These are phyloP conservation scores for Plusia festucae DNA, from an alignment of 2,888 invertebrate genomes.

Conservation along the genomic window DNA sequence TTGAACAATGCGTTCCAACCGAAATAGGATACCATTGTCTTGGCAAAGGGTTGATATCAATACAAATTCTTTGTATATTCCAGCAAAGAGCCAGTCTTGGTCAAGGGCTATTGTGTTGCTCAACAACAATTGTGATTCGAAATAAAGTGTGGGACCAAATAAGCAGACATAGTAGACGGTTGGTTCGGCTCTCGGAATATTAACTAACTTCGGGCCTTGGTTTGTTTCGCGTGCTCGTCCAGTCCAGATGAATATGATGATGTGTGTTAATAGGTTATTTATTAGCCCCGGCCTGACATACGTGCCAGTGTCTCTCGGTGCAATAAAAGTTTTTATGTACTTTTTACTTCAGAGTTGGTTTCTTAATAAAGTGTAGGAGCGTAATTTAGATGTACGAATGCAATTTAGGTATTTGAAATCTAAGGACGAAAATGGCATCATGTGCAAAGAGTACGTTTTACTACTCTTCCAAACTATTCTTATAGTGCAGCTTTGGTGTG, in stretches of 20 bases:
- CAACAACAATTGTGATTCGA: slow-evolving; percentile 57
- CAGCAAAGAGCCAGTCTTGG: slow-evolving; percentile 47
- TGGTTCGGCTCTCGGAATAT: slow-evolving; percentile 46
- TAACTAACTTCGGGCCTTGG: slow-evolving; percentile 54
- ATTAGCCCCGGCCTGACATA: slow-evolving; percentile 10
- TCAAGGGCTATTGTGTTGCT: slow-evolving; percentile 57
- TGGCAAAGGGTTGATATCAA: slow-evolving; percentile 51
- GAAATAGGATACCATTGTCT: slow-evolving; percentile 55
- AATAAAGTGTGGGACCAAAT: slow-evolving; percentile 56
- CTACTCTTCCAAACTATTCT: no score
- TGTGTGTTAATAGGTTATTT: slow-evolving; percentile 38
- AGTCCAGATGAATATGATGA: slow-evolving; percentile 49
- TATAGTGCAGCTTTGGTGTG: no score
- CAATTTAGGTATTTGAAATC: no score
- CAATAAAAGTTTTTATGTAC: neutral
- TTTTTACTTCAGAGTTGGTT: neutral
- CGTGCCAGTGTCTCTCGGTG: neutral
- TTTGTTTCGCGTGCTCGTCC: slow-evolving; percentile 48
- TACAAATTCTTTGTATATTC: slow-evolving; percentile 56
- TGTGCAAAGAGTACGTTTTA: no score
- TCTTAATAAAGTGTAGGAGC: neutral
- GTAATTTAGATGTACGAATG: no score
- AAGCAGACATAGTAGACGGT: slow-evolving; percentile 50
- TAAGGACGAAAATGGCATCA: no score
- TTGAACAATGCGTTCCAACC: slow-evolving; percentile 44